Percentiles rank a stretch among this genome's conserved stretches.
phyloP scores from a whole-genome alignment of 2,797 vertebrate species.

The Sebastes vulpes region DNA sequence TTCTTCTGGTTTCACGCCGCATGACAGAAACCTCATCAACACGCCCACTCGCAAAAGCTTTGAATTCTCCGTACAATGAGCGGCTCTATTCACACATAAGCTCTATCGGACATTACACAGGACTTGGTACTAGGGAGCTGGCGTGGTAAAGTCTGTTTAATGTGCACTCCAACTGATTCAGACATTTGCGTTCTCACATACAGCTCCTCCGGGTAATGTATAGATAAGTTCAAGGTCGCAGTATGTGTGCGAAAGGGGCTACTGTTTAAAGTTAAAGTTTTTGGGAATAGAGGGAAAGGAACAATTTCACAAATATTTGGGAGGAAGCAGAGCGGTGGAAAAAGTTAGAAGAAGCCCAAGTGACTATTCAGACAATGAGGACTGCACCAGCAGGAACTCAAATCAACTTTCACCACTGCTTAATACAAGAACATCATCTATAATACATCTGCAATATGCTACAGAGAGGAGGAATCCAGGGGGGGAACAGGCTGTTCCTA shows the following conservation, averaged over 20 bases:
- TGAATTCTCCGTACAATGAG: too few species aligned
- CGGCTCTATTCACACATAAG: not conserved
- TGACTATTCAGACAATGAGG: conserved; percentile 3
- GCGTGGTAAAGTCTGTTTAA: not conserved
- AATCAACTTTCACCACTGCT: conserved; percentile 2
- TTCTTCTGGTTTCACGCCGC: too few species aligned
- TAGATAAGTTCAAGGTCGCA: not conserved
- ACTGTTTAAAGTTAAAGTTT: not conserved
- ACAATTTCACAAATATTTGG: not conserved
- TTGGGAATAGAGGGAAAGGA: not conserved
- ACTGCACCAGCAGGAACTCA: not conserved
- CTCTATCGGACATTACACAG: not conserved
- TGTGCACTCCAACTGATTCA: not conserved
- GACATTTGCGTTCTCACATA: not conserved
- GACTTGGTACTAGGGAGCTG: not conserved
- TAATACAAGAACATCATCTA: conserved; percentile 35
- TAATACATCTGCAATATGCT: conserved; percentile 39
- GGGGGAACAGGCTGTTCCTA: not conserved
- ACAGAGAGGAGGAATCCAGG: conserved; percentile 1
- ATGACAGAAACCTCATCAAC: too few species aligned
- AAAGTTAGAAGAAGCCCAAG: conserved; percentile 10
- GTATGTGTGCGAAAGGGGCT: not conserved
- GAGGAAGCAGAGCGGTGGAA: not conserved
- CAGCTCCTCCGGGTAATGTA: not conserved
- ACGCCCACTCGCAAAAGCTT: too few species aligned